phyloP scores from a whole-genome alignment of 2,797 vertebrate species.

The Sebastes matsubarae region DNA sequence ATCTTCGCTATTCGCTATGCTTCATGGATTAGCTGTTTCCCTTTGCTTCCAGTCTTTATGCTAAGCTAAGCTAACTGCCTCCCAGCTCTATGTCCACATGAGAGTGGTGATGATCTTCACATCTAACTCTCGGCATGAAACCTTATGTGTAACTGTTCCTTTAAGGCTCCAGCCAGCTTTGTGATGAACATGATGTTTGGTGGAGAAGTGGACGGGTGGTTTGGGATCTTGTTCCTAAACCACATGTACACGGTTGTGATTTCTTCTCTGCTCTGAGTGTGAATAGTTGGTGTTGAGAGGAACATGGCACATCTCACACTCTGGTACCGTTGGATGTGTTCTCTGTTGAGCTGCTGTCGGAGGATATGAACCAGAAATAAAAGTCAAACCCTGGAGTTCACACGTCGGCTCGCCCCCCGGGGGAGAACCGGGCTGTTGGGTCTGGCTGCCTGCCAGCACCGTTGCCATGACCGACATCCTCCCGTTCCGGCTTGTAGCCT shows the following conservation, averaged over 20 bases:
- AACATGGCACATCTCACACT: not conserved
- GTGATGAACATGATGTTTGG: not conserved
- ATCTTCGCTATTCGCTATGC: too few species aligned
- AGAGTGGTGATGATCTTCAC: too few species aligned
- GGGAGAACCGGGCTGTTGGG: slow-evolving; percentile 57
- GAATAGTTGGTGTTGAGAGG: not conserved
- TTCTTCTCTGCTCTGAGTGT: not conserved
- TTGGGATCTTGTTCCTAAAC: not conserved
- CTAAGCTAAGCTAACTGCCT: not conserved
- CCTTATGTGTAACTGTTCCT: too few species aligned
- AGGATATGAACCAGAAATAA: not conserved
- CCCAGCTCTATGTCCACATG: too few species aligned
- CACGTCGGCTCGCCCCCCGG: slow-evolving; percentile 4
- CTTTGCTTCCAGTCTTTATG: not conserved
- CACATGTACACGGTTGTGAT: not conserved
- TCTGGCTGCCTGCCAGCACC: slow-evolving; percentile 57
- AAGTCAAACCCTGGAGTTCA: not conserved
- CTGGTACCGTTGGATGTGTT: not conserved
- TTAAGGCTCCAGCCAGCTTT: too few species aligned
- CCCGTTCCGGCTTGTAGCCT: slow-evolving; percentile 24
- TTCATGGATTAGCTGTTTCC: too few species aligned
- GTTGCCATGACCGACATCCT: slow-evolving; percentile 65
- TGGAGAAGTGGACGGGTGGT: not conserved
- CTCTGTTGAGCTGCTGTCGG: not conserved
- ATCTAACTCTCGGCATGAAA: too few species aligned